phyloP scores from a whole-genome alignment of 2,888 invertebrate species.

The Helobdella robusta region DNA sequence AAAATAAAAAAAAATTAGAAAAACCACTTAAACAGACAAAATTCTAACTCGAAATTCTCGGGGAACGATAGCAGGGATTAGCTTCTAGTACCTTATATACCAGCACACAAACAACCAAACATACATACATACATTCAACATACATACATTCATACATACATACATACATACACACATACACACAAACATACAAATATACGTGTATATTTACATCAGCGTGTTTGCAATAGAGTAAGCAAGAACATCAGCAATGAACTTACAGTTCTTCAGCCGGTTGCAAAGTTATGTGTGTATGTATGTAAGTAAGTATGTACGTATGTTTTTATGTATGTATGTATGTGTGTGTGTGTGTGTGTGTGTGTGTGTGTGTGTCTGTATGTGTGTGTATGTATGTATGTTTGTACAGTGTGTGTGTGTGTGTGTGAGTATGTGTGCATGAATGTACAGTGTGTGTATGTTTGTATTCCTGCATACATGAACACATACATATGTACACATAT shows the following conservation, averaged over 20 bases:
- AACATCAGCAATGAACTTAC: too few species aligned
- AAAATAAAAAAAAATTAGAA: too few species aligned
- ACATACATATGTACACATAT: conserved; percentile 1
- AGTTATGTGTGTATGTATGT: conserved; percentile 4
- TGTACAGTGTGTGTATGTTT: neutral
- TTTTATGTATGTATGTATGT: conserved; percentile 13
- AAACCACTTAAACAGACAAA: too few species aligned
- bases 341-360: neutral
- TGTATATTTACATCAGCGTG: neutral
- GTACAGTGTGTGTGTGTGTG: conserved; percentile 3
- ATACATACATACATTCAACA: neutral
- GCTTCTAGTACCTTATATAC: too few species aligned
- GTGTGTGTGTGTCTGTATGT: neutral
- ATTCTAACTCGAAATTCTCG: too few species aligned
- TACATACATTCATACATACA: neutral
- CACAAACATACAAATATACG: neutral
- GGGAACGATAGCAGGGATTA: too few species aligned
- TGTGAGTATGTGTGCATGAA: neutral
- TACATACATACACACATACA: too few species aligned
- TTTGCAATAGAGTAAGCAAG: neutral
- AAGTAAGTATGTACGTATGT: conserved; percentile 3
- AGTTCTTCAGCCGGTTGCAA: neutral
- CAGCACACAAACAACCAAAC: too few species aligned
- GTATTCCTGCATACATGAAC: neutral
- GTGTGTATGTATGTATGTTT: too few species aligned